Base-by-base conservation (phyloP, 2,113 vertebrate genomes). In the Rhabdomys dilectus region DNA sequence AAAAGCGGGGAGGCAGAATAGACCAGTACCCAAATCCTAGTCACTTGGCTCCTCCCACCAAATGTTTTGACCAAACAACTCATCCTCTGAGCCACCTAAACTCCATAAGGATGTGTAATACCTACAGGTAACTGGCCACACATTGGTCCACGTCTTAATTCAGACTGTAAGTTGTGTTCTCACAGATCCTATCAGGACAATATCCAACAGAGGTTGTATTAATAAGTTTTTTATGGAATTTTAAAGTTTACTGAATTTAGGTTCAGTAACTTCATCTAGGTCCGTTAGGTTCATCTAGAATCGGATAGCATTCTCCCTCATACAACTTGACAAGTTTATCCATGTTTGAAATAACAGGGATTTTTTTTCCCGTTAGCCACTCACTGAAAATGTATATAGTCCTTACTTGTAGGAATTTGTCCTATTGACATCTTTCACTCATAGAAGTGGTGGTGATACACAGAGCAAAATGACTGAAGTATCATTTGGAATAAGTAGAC, bases 111-210 rank as follows among this genome's bases (percentile, higher is more conserved):
- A 2, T 3, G 17, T 7, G 13, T 24, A 13, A 0, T 3, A 42
- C 12, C 53, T 7, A 15, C 0, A 56, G 75, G 31, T 10, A 9
- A 42, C 36, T 36, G 26, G 0, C 4, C 64, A 31, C 48, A 16
- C 3, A 0, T 0, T 0, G 29, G 39, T 17, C 24, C 66, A 31
- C 21, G 3, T 34, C 72, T 75, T 19, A 5, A 21, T 4, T 26
- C 56, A 45, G 45, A 53, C 3, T 5, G 19, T 5, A 0, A 17
- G 11, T 31, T 53, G 48, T 56, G n/a, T 45, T 91, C 39, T 84
- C 77, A 64, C 0, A 36, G 68, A 53, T 12, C 78, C n/a, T 3
- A 60, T 26, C 60, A 68, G 72, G 19, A 84, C 31, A 88, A 78
- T 64, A 89, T 1, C 31, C 29, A 31, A 39, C 22, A 53, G 29